Evolutionary conservation across 1,140 invertebrate species (phyloP).

Genomic region (Limonius californicus): DNA sequence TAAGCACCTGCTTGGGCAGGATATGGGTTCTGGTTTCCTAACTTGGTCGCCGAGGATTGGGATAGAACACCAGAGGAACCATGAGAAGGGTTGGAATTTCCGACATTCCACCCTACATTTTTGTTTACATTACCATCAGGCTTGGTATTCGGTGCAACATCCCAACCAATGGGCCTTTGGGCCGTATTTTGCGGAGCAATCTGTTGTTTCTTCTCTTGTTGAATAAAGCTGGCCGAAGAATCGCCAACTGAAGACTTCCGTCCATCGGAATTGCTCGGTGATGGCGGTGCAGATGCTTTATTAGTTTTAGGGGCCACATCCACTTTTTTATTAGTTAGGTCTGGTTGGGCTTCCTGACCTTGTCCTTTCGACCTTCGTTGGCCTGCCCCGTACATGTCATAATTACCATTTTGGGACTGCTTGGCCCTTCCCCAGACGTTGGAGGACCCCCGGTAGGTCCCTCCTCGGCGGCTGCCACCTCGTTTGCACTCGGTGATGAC

Average conservation of each 20-base stretch:
- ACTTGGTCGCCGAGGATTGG: too few relatives aligned
- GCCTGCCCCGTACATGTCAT: background rate
- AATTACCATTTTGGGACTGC: background rate
- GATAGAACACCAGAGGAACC: too few relatives aligned
- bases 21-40: too few relatives aligned
- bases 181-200: background rate
- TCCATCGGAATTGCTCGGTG: background rate
- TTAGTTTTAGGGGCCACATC: background rate
- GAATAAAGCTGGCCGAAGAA: background rate
- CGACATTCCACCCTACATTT: background rate
- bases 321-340: background rate
- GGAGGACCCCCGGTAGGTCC: background rate
- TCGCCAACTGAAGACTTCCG: background rate
- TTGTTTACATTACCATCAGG: background rate
- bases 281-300: background rate
- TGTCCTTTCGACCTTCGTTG: background rate
- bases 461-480: background rate
- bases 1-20: background rate
- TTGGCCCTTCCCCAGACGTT: background rate
- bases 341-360: background rate
- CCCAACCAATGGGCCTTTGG: background rate
- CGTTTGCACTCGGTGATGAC: background rate
- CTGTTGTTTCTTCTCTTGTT: background rate
- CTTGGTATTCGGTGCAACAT: background rate
- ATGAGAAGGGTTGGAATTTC: background rate